Evolutionary conservation across 2,888 invertebrate species (phyloP), one percentile per base, ranked within the genome.

Genomic region (Xanthorhoe designata): DNA sequence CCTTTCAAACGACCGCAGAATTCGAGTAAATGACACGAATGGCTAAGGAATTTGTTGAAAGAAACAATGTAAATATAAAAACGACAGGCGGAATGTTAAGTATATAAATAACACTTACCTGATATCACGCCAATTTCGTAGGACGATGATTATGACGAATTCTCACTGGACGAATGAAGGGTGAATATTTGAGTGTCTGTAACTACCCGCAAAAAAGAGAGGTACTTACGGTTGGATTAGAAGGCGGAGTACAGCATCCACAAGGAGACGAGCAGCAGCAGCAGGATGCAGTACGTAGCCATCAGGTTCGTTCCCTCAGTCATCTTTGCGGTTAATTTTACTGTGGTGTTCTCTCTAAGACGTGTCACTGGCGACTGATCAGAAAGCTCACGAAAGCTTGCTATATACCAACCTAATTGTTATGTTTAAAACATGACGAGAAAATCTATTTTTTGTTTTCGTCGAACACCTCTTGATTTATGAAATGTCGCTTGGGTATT

Each of bases 201-300:
- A 62, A 57, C 62, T 67, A 70, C 61, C 62, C 55, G 29, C 65
- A 19, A 61, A 64, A 58, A 13, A 4, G 1, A 19, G 35, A 51
- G 10, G 29, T 73, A 84, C 86, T 87, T 72, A 87, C 87, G 54
- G 65, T 66, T 74, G 42, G 38, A 51, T 85, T 91, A 92, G 73
- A 95, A 88, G 51, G 95, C 95, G 3, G 96, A 95, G 77, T 96
- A 96, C 38, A 96, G 85, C 60, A 95, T 84, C 95, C 96, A 96
- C 56, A 96, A 86, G 4, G 95, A 92, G 51, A 95, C 87, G 53
- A 96, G 88, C 42, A 96, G 88, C 50, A 95, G 82, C 62, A 96
- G 91, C 70, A 96, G 89, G 77, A 96, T 96, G 80, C 94, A 88
- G 83, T 96, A 96, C 57, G 96, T 96, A 60, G 95, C 95, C 71